Conservation (phyloP, 64 coral and sea anemone species). For the Trachythela sp. region DNA sequence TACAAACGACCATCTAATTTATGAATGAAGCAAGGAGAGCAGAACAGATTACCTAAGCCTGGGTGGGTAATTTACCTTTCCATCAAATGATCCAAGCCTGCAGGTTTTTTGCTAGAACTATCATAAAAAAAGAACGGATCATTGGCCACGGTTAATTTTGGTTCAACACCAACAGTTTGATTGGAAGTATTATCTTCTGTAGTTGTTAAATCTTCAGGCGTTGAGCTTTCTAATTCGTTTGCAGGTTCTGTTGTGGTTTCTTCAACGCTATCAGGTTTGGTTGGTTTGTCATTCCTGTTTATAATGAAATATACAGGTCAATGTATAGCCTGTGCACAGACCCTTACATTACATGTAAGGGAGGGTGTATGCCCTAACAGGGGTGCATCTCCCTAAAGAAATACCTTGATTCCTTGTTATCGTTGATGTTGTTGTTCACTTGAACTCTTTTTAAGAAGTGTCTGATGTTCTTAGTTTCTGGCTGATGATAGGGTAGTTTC, state of each 20-base stretch:
- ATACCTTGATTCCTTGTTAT: slow-evolving; percentile 10
- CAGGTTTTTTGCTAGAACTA: background rate
- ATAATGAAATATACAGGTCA: background rate
- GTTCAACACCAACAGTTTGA: background rate
- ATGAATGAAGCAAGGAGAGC: too few relatives aligned
- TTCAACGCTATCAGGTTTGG: background rate
- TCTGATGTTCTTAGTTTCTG: slow-evolving; percentile 65
- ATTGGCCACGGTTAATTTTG: background rate
- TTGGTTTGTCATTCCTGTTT: background rate
- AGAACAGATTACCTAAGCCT: too few relatives aligned
- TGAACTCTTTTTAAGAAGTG: slow-evolving; percentile 85
- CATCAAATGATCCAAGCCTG: background rate
- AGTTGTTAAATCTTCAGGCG: background rate
- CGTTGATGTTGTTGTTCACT: background rate
- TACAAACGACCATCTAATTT: too few relatives aligned
- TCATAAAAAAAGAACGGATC: slow-evolving; percentile 7
- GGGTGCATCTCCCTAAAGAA: too few relatives aligned
- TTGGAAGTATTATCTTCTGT: background rate
- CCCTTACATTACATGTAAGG: too few relatives aligned
- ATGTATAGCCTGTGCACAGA: too few relatives aligned
- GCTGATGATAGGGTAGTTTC: slow-evolving; percentile 76
- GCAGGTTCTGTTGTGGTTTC: background rate
- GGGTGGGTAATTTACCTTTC: background rate
- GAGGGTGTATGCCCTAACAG: too few relatives aligned
- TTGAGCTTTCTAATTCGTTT: background rate